These are phyloP conservation scores for Archips xylosteana DNA, from an alignment of 2,888 invertebrate genomes.

Conservation along the genomic window DNA sequence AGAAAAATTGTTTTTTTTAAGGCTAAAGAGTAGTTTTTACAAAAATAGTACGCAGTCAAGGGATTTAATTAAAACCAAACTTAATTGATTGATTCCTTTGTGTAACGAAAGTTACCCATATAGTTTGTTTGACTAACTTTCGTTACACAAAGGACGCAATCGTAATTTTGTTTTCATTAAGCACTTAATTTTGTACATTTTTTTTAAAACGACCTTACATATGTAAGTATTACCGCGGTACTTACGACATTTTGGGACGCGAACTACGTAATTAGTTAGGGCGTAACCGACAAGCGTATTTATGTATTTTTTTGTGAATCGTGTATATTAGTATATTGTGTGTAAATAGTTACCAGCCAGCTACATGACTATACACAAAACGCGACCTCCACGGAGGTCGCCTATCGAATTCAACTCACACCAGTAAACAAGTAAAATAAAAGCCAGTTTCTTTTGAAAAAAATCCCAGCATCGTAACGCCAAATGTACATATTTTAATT, in stretches of 20 bases:
- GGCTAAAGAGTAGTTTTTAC: too few relatives aligned
- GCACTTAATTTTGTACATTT: neutral
- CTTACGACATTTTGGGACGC: neutral
- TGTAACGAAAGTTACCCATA: too few relatives aligned
- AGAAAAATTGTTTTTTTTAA: too few relatives aligned
- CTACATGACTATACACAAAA: slow-evolving; percentile 28
- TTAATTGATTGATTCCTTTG: too few relatives aligned
- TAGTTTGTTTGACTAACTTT: too few relatives aligned
- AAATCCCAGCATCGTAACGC: neutral
- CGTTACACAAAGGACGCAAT: too few relatives aligned
- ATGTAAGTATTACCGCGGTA: too few relatives aligned
- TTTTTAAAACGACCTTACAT: neutral
- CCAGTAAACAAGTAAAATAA: slow-evolving; percentile 13
- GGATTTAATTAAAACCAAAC: too few relatives aligned
- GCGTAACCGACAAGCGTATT: neutral
- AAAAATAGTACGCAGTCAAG: too few relatives aligned
- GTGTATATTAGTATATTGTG: slow-evolving; percentile 8
- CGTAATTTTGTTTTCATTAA: too few relatives aligned
- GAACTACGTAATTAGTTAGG: neutral
- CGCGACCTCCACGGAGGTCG: slow-evolving; percentile 46
- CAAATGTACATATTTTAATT: neutral
- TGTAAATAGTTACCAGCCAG: slow-evolving; percentile 26
- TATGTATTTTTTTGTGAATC: neutral
- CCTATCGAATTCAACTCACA: slow-evolving; percentile 36
- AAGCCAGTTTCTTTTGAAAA: neutral